Evolutionary conservation across 2,797 vertebrate species (phyloP).

Genomic region (Parauchenoglanis ngamensis): DNA sequence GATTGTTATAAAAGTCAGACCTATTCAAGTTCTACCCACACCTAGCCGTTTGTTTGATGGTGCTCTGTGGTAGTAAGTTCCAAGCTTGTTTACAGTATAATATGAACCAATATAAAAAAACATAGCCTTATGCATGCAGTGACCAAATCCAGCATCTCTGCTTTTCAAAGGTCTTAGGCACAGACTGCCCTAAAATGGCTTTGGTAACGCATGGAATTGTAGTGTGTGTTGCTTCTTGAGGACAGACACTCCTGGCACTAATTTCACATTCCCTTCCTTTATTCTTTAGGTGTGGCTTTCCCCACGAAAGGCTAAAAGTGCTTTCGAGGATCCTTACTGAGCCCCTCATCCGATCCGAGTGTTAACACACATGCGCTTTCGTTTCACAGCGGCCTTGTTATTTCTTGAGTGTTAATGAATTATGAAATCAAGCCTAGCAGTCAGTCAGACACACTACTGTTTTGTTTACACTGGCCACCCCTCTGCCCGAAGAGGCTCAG

Average conservation of each 20-base stretch:
- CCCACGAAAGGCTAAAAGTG: constrained; percentile 87
- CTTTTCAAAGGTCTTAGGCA: constrained; percentile 15
- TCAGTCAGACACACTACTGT: constrained; percentile 83
- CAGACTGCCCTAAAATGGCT: constrained; percentile 48
- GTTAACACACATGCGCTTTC: constrained; percentile 79
- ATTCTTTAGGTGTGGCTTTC: constrained; percentile 91
- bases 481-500: constrained; percentile 34
- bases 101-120: constrained; percentile 10
- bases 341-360: constrained; percentile 86
- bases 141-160: constrained; percentile 8
- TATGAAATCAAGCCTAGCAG: constrained; percentile 79
- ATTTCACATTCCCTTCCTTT: constrained; percentile 86
- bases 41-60: constrained; percentile 41
- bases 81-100: constrained; percentile 20
- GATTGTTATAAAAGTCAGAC: constrained; percentile 24
- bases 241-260: constrained; percentile 76
- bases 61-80: constrained; percentile 22
- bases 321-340: constrained; percentile 88
- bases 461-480: constrained; percentile 64
- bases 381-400: constrained; percentile 81
- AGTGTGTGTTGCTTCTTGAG: constrained; percentile 52
- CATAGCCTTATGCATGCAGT: background rate
- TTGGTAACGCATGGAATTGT: constrained; percentile 27
- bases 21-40: constrained; percentile 33
- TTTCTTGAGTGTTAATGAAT: constrained; percentile 60